phyloP scores from a whole-genome alignment of 2,888 invertebrate species.

The Blastobasis adustella region DNA sequence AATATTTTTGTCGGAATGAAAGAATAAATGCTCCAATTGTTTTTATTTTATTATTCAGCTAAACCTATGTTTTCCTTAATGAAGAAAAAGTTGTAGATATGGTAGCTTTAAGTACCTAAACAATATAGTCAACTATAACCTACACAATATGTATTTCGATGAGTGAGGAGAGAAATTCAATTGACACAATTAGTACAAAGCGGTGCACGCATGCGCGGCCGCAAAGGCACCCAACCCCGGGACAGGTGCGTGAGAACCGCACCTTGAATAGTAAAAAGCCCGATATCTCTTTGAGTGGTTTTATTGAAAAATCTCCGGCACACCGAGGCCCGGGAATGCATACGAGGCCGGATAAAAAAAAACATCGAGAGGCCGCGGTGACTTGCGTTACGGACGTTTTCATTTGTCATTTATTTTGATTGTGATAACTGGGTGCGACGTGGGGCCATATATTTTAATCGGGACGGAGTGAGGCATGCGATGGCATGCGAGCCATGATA shows the following conservation, averaged over 20 bases:
- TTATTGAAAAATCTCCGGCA: slow-evolving; percentile 64
- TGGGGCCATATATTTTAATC: slow-evolving; percentile 46
- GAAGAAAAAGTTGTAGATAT: too few relatives aligned
- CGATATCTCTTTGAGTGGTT: slow-evolving; percentile 55
- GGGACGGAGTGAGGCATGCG: slow-evolving; percentile 23
- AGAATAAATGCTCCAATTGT: too few relatives aligned
- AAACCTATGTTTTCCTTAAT: too few relatives aligned
- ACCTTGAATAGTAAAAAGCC: slow-evolving; percentile 42
- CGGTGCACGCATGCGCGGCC: too few relatives aligned
- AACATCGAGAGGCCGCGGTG: slow-evolving; percentile 46
- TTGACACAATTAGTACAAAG: too few relatives aligned
- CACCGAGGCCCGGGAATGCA: slow-evolving; percentile 53
- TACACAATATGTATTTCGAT: too few relatives aligned
- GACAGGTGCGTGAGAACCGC: slow-evolving; percentile 68
- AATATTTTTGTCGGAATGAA: too few relatives aligned
- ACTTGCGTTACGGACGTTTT: slow-evolving; percentile 68
- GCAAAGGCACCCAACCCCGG: neutral
- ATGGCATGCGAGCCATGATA: slow-evolving; percentile 1
- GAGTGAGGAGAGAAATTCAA: too few relatives aligned
- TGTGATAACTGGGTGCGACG: slow-evolving; percentile 62
- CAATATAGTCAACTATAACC: too few relatives aligned
- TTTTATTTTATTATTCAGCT: too few relatives aligned
- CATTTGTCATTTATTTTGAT: slow-evolving; percentile 77
- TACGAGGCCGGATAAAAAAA: slow-evolving; percentile 42
- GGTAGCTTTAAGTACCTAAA: too few relatives aligned